phyloP scores from a whole-genome alignment of 2,888 invertebrate genomes.

The Rapana venosa region DNA sequence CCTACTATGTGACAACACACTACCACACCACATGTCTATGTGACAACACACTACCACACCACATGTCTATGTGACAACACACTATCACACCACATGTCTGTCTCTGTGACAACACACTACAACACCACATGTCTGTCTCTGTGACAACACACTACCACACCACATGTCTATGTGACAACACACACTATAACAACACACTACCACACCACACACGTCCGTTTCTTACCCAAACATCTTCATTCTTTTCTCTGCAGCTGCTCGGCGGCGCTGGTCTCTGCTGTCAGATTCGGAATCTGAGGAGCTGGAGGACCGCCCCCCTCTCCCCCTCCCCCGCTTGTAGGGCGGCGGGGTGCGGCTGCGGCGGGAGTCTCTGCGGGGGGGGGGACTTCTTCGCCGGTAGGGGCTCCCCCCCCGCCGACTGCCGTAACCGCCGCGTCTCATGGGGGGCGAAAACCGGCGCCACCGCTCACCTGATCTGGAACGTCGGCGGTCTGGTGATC shows the following conservation, averaged over 20 bases:
- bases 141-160: too few species aligned
- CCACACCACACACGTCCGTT: too few species aligned
- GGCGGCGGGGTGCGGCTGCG: conserved; percentile 26
- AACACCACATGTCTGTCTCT: too few species aligned
- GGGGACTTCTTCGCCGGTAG: conserved; percentile 25
- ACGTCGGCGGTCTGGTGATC: conserved; percentile 1
- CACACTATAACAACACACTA: too few species aligned
- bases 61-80: too few species aligned
- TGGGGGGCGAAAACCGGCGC: conserved; percentile 21
- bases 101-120: too few species aligned
- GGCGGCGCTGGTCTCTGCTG: neutral
- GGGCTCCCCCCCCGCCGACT: conserved; percentile 20
- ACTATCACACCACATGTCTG: too few species aligned
- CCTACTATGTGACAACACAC: too few species aligned
- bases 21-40: too few species aligned
- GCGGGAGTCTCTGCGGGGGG: neutral
- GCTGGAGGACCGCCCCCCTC: conserved; percentile 23
- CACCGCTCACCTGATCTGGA: conserved; percentile 21
- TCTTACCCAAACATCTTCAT: neutral
- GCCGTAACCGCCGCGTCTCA: conserved; percentile 28
- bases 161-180: too few species aligned
- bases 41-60: too few species aligned
- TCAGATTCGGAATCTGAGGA: conserved; percentile 37
- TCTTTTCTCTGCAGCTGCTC: conserved; percentile 5
- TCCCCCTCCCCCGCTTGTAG: conserved; percentile 3